Base-by-base conservation (phyloP, 2,888 invertebrate species). In the Eretmocerus hayati region DNA sequence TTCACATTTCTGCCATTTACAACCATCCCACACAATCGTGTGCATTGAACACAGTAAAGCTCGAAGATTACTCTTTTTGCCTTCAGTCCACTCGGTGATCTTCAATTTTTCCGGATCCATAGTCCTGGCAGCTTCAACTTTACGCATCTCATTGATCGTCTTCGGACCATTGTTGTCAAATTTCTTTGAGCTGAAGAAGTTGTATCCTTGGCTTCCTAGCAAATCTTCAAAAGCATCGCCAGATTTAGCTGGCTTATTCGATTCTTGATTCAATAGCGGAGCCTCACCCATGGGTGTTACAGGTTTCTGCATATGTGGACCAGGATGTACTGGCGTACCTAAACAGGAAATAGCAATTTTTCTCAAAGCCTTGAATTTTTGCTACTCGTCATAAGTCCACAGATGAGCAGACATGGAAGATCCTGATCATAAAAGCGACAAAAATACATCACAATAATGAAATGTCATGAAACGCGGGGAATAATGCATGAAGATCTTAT, bases 31-130 rank as follows among this genome's bases (percentile, higher is more conserved):
- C 46, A 95, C 75, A 40, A 97, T 87, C 1, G 87, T 86, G 69
- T 96, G 92, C 66, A 99, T 78, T 0, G 96, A 92, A 66, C 96
- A 94, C 21, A 99, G 74, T 20, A 99, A 74, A 0, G 97, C 96
- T 48, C 99, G 81, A 58, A 99, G 91, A 72, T 99, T 99, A 47
- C 87, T 85, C 66, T 93, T 93, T 73, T 97, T 99, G 8, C 97
- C 97, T 66, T 94, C 90, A 49, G 85, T 87, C 88, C 88, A 88
- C 66, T 87, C 87, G 59, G 80, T 73, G 57, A 88, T 79, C 73
- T 85, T 90, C 40, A 94, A 69, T 70, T 87, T 87, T 56, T 93
- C 91, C 0, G 94, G 94, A 74, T 95, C 94, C 86, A 90, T 91
- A 48, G 88, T 88, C 60, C 80, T 85, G 1, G 82, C 85, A 63